phyloP scores from a whole-genome alignment of 2,797 vertebrate genomes.

The Sebastiscus albofasciatus region DNA sequence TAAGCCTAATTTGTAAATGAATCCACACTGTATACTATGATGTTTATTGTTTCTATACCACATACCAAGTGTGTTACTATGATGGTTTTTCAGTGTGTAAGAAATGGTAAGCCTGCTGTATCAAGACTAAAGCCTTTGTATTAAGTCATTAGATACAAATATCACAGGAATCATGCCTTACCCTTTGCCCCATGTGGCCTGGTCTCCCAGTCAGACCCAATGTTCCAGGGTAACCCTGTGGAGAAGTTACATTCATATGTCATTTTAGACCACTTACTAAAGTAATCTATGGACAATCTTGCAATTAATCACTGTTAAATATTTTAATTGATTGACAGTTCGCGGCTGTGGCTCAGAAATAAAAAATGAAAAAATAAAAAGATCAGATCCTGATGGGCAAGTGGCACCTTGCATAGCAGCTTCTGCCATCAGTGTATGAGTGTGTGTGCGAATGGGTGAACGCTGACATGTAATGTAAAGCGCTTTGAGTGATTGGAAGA shows the following conservation, averaged over 20 bases:
- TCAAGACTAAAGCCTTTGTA: not conserved
- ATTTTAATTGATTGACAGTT: too few relatives aligned
- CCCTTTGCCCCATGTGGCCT: slow-evolving; percentile 83
- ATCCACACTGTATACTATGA: not conserved
- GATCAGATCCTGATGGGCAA: too few relatives aligned
- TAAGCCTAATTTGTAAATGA: not conserved
- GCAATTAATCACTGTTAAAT: too few relatives aligned
- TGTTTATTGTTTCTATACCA: not conserved
- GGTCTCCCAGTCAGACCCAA: slow-evolving; percentile 78
- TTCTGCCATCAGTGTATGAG: too few relatives aligned
- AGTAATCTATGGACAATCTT: too few relatives aligned
- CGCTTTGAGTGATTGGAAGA: too few relatives aligned
- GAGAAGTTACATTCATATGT: not conserved
- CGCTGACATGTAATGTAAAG: too few relatives aligned
- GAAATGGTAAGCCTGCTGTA: not conserved
- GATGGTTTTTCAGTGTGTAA: not conserved
- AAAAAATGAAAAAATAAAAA: too few relatives aligned
- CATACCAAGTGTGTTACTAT: not conserved
- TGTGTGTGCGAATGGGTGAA: too few relatives aligned
- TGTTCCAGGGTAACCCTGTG: slow-evolving; percentile 84
- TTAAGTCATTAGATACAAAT: not conserved
- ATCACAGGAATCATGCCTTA: slow-evolving; percentile 47
- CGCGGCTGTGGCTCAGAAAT: too few relatives aligned
- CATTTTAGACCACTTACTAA: not conserved
- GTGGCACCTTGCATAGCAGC: too few relatives aligned